Conservation (phyloP, 2,888 invertebrate genomes). For the Acleris emargana region DNA sequence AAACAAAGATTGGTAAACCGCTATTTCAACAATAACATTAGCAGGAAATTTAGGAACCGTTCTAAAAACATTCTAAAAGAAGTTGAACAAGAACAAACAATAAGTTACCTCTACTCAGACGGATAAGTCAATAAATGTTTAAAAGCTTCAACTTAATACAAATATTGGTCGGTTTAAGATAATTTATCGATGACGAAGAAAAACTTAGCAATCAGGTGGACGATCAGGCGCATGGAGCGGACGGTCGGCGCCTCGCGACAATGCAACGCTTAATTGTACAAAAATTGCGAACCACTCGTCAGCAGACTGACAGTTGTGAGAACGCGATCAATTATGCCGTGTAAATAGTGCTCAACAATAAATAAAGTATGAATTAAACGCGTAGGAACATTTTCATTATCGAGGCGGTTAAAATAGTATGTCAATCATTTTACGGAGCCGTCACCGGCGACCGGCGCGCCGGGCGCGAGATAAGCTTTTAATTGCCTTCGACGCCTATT, state of each 20-base stretch:
- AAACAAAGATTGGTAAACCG: conserved; percentile 48
- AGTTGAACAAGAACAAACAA: conserved; percentile 53
- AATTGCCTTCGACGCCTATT: conserved; percentile 80
- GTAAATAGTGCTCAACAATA: conserved; percentile 80
- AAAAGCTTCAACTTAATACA: conserved; percentile 58
- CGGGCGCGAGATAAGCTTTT: conserved; percentile 79
- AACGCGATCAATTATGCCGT: conserved; percentile 81
- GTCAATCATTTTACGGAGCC: conserved; percentile 81
- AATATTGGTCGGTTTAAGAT: conserved; percentile 74
- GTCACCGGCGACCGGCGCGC: conserved; percentile 67
- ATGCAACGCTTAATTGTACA: conserved; percentile 60
- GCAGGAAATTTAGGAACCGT: conserved; percentile 56
- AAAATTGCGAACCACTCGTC: conserved; percentile 75
- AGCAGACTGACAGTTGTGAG: conserved; percentile 79
- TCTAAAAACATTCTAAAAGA: conserved; percentile 55
- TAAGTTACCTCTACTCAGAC: conserved; percentile 52
- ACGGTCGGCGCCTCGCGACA: conserved; percentile 60
- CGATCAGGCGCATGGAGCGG: conserved; percentile 56
- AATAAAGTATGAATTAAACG: conserved; percentile 74
- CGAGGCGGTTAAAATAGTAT: conserved; percentile 74
- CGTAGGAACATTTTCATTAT: conserved; percentile 77
- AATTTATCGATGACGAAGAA: conserved; percentile 64
- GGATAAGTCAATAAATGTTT: conserved; percentile 58
- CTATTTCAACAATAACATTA: conserved; percentile 60
- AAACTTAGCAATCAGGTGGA: conserved; percentile 47